Base-by-base conservation (phyloP, 2,113 vertebrate genomes). In the Xiphorhynchus elegans region DNA sequence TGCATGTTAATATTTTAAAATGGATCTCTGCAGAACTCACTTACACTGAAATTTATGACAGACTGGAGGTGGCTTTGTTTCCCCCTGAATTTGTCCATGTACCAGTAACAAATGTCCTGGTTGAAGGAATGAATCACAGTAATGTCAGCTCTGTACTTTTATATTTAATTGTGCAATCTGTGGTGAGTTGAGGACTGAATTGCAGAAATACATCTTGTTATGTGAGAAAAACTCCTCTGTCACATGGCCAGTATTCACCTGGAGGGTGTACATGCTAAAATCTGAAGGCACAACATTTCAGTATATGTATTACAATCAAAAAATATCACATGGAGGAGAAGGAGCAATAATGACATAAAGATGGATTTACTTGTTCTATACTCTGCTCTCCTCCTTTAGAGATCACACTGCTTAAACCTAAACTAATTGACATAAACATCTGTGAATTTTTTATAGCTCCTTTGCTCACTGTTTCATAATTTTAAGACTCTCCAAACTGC, bases 81-180 rank as follows among this genome's bases (percentile, higher is more conserved):
- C 46, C 17, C 25, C 76, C 53, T 95, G 23, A 4, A 1, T 93
- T 95, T 89, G 42, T 87, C 67, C 46, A 35, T 8, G 33, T 69
- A 62, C 11, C 18, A 79, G 35, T 87, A 83, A 80, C 18, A 40
- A 94, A 94, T 74, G 9, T 91, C 39, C 75, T 69, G 84, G 56
- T 3, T 49, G 47, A 83, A 62, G 40, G 50, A 77, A 77, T 88
- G 62, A 93, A 88, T 93, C 67, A 91, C 37, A 80, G 8, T 17
- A 50, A 62, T 66, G 33, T 87, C 46, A 89, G 13, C 20, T 53
- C 21, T 78, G 24, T 49, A 44, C 8, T 59, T 89, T 63, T 91
- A 70, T 84, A 92, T 90, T 89, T 60, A 94, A 82, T 77, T 50
- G 46, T 64, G 67, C 28, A 93, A 82, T 91, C 23, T 79, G 25